Percentiles rank a stretch among this genome's conserved stretches.
Conservation (phyloP, 1,140 invertebrate species). For the Portunus trituberculatus region DNA sequence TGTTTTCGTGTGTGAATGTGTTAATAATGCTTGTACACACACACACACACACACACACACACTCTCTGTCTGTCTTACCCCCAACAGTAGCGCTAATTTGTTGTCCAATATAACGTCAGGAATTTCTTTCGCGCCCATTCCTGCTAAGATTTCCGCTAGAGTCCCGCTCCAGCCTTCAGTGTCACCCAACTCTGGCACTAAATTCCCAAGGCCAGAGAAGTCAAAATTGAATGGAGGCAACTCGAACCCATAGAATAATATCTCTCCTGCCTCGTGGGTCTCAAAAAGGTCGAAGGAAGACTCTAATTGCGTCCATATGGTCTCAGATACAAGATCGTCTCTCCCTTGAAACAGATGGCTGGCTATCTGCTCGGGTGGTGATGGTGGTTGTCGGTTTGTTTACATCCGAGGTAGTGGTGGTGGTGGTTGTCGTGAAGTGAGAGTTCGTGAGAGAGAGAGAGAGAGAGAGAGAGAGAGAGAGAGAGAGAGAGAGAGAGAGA, state of each 20-base stretch:
- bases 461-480: background rate
- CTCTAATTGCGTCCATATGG: slow-evolving; percentile 55
- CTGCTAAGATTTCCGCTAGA: slow-evolving; percentile 28
- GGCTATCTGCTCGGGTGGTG: background rate
- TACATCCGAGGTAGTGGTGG: background rate
- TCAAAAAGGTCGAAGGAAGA: slow-evolving; percentile 47
- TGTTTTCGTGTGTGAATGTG: too few species aligned
- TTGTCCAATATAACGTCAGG: background rate
- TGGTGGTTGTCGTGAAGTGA: background rate
- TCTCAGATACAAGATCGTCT: background rate
- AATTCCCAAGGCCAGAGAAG: background rate
- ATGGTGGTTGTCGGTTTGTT: background rate
- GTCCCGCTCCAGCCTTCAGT: slow-evolving; percentile 36
- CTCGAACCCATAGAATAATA: slow-evolving; percentile 54
- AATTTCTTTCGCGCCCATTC: background rate
- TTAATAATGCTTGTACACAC: too few species aligned
- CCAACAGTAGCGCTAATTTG: background rate
- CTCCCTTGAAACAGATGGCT: too few species aligned
- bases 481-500: background rate
- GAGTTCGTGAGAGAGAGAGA: background rate
- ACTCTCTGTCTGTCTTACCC: slow-evolving; percentile 27
- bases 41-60: too few species aligned
- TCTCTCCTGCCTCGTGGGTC: background rate
- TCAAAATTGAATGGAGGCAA: slow-evolving; percentile 67
- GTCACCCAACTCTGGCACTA: too few species aligned